Conservation (phyloP, 2,888 invertebrate genomes). For the Tenthredo amoena region DNA sequence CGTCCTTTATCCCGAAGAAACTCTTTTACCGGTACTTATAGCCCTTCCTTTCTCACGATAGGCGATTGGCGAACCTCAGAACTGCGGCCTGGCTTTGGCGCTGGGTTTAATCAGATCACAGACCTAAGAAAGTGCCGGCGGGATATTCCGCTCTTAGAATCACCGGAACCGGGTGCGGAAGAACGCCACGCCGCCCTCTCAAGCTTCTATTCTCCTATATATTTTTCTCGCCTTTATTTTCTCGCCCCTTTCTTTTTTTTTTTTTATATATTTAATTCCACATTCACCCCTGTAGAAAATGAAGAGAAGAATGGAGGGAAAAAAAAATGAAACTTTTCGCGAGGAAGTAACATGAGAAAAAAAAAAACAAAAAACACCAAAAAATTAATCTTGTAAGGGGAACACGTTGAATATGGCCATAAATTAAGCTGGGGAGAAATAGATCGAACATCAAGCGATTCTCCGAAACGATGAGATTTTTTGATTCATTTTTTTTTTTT, state of each 20-base stretch:
- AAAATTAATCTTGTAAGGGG: too few relatives aligned
- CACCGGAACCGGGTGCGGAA: not conserved
- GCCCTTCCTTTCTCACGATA: conserved; percentile 36
- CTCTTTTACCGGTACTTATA: conserved; percentile 43
- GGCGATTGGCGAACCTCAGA: conserved; percentile 44
- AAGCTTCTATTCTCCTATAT: not conserved
- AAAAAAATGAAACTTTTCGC: not conserved
- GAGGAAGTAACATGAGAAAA: not conserved
- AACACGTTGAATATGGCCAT: too few relatives aligned
- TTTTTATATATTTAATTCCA: not conserved
- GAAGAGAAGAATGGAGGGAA: not conserved
- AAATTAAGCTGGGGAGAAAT: too few relatives aligned
- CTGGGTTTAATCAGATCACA: conserved; percentile 45
- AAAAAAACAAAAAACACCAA: too few relatives aligned
- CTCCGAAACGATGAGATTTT: too few relatives aligned
- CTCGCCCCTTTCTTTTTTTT: not conserved
- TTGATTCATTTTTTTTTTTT: too few relatives aligned
- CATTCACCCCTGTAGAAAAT: not conserved
- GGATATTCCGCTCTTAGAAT: conserved; percentile 28
- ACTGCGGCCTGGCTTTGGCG: conserved; percentile 14
- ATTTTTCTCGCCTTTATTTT: not conserved
- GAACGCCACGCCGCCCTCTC: not conserved
- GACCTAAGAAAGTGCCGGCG: conserved; percentile 34
- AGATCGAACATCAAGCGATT: too few relatives aligned
- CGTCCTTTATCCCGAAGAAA: conserved; percentile 17